Percentiles rank a stretch among this genome's conserved stretches.
phyloP scores from a whole-genome alignment of 2,888 invertebrate genomes.

The Automeris io region DNA sequence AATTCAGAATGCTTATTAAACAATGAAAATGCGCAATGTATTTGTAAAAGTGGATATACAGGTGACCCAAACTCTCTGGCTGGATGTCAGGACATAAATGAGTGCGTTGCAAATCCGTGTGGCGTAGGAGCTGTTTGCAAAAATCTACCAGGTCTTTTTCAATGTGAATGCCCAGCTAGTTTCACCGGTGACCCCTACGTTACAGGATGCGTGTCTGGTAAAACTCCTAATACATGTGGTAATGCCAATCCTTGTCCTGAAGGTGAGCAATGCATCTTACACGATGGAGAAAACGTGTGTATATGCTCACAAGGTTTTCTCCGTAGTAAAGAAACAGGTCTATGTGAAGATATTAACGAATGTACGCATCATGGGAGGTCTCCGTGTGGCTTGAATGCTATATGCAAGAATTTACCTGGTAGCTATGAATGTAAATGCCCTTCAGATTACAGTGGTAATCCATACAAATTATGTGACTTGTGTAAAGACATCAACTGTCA shows the following conservation, averaged over 20 bases:
- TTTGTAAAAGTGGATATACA: conserved; percentile 89
- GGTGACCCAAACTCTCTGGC: conserved; percentile 79
- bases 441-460: conserved; percentile 91
- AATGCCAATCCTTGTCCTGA: conserved; percentile 86
- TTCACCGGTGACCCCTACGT: conserved; percentile 88
- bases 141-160: conserved; percentile 90
- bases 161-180: conserved; percentile 92
- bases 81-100: conserved; percentile 93
- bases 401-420: conserved; percentile 94
- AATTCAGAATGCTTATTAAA: conserved; percentile 93
- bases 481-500: conserved; percentile 90
- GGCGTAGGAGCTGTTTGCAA: conserved; percentile 90
- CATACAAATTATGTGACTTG: conserved; percentile 90
- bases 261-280: conserved; percentile 90
- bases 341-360: conserved; percentile 92
- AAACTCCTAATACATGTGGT: conserved; percentile 83
- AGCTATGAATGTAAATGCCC: conserved; percentile 96
- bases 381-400: conserved; percentile 91
- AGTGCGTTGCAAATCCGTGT: conserved; percentile 89
- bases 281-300: conserved; percentile 89
- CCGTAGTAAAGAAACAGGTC: conserved; percentile 83
- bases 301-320: conserved; percentile 92
- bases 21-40: conserved; percentile 88
- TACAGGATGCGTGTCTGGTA: conserved; percentile 83
- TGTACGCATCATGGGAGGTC: conserved; percentile 86